A percentile compares a stretch with the other conserved stretches of the same genome.
Conservation (phyloP, 2,113 vertebrate genomes). For the Archilochus colubris region DNA sequence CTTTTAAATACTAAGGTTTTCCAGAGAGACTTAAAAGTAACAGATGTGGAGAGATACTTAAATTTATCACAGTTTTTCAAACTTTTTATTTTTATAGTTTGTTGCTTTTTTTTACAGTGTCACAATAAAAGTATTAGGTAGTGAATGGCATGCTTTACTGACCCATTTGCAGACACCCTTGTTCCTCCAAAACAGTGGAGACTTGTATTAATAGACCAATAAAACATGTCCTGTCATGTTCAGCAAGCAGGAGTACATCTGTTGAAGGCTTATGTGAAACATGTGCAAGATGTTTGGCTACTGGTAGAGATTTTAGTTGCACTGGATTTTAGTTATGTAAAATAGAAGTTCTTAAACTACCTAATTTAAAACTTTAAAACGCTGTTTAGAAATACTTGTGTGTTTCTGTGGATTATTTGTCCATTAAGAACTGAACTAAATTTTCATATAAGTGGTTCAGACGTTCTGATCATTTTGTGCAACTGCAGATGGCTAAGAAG, state of each 20-base stretch:
- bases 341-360: constrained; percentile 45
- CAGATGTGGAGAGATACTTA: constrained; percentile 23
- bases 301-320: constrained; percentile 45
- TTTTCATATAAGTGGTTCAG: constrained; percentile 20
- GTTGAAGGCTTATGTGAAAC: constrained; percentile 55
- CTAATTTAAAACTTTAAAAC: constrained; percentile 39
- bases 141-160: constrained; percentile 34
- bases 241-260: constrained; percentile 65
- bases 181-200: constrained; percentile 53
- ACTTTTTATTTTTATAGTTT: neutral
- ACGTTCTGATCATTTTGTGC: neutral
- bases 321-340: constrained; percentile 48
- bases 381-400: constrained; percentile 34
- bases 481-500: neutral
- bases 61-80: neutral
- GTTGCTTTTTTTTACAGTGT: neutral
- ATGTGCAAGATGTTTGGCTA: constrained; percentile 40
- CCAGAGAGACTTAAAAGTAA: constrained; percentile 22
- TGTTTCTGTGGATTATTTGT: constrained; percentile 29
- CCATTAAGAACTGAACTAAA: constrained; percentile 12
- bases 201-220: constrained; percentile 53
- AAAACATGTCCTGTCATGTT: constrained; percentile 66
- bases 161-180: constrained; percentile 56
- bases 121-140: neutral
- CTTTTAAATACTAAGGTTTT: constrained; percentile 15